Evolutionary conservation across 2,797 vertebrate genomes (phyloP), one percentile per base, ranked within the genome.

Genomic region (Picus viridis): DNA sequence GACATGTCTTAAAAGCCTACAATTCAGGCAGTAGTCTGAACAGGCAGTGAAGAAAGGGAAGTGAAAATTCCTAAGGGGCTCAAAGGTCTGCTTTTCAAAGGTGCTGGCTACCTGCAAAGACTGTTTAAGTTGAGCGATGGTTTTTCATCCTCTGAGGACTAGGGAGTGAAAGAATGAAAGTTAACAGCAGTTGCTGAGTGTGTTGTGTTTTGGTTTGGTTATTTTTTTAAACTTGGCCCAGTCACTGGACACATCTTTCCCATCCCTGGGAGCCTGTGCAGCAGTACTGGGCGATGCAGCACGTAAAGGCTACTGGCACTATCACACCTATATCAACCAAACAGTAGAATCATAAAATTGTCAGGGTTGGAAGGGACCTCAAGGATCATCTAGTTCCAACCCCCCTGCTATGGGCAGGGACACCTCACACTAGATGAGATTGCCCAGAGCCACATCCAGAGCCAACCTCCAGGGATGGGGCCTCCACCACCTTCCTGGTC

Each of bases 151-250:
- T 74, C 75, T 59, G 53, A 90, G 36, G 56, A 61, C 24, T 39
- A 45, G 39, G 43, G 92, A 72, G 49, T 85, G n/a, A 72, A 93
- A 85, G 65, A 69, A 51, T 51, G 39, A 65, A 88, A 61, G 30
- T 9, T 54, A 81, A 39, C 19, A 63, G 80, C 73, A 73, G 47
- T 63, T 89, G n/a, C 53, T 17, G 23, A 23, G 51, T 6, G 14
- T 26, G 75, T 61, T 58, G 57, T 51, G 57, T 24, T 91, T 72
- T 51, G 56, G 14, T 75, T 77, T 63, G 54, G 7, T 47, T 41
- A 17, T 2, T 14, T 54, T 84, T 57, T 90, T 43, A 70, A 83
- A 61, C 39, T 76, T 34, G 4, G 34, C 12, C 56, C 10, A n/a
- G 62, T 77, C 32, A 13, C 10, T 41, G 75, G 74, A 32, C 63